Base-by-base conservation (phyloP, 2,113 vertebrate genomes). In the Turnix velox region DNA sequence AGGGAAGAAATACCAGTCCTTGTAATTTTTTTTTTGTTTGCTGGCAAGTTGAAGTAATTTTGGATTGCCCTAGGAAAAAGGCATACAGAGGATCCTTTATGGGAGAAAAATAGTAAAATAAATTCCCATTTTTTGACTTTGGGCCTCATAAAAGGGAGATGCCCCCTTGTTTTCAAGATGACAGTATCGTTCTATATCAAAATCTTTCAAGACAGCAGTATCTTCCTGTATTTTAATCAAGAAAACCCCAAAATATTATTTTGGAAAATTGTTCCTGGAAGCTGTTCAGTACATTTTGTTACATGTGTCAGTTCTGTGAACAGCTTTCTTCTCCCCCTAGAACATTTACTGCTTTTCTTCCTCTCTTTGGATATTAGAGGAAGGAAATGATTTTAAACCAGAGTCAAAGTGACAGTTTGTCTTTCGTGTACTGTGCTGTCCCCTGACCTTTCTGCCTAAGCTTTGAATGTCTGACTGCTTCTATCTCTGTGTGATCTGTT, bases 381-480 rank as follows among this genome's bases (percentile, higher is more conserved):
- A 96, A 94, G 85, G 86, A 96, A 95, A 83, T 17, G 8, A 27
- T 92, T 72, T 65, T 48, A 81, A 93, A 85, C 62, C 24, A 39
- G 77, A 87, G 66, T 79, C 63, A 45, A 66, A 94, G 66, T 69
- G 90, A 59, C 81, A 94, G 58, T 73, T 94, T 94, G 55, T 92
- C 66, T 93, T 96, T 49, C 35, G 0, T 89, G 62, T 92, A 49
- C 73, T 84, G 76, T 63, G 25, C 42, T 91, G 84, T 94, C 40
- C 72, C 42, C 80, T 92, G 86, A 65, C 73, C 89, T 96, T 97
- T 96, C 92, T 96, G 58, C 61, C 72, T 72, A 84, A 81, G 57
- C 88, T 96, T 87, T 94, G 51, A 92, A 78, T 89, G 68, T 95
- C 81, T 97, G 45, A 94, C 71, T 24, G 49, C 82, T 96, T 84